Percentiles rank a stretch among this genome's conserved stretches.
phyloP scores from a whole-genome alignment of 35 echinoderm and acorn worm species.

The Ptychodera flava region DNA sequence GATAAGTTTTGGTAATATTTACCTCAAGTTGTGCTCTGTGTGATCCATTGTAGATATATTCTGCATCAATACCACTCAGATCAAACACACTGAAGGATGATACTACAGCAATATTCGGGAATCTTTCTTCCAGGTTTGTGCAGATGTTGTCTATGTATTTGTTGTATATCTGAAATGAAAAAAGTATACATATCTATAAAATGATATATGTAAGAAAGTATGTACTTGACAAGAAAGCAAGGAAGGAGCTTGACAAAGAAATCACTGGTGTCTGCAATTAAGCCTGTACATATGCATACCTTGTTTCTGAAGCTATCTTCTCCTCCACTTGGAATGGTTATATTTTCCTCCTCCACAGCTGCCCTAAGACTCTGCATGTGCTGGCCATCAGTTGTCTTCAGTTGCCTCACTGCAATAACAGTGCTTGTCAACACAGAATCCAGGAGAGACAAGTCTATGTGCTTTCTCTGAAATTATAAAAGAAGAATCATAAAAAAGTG shows the following conservation, averaged over 20 bases:
- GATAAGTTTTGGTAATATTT: background rate
- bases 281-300: background rate
- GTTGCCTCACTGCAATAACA: background rate
- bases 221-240: background rate
- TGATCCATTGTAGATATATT: background rate
- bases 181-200: background rate
- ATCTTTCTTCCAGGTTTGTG: background rate
- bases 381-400: background rate
- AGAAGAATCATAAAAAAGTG: no score
- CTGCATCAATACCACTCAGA: background rate
- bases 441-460: background rate
- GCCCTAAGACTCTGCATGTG: background rate
- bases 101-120: background rate
- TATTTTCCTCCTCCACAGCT: background rate
- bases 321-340: background rate
- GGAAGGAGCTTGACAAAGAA: background rate
- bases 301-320: background rate
- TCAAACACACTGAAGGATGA: background rate
- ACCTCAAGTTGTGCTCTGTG: background rate
- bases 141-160: slow-evolving; percentile 8
- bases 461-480: background rate
- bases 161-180: slow-evolving; percentile 1
- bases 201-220: background rate
- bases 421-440: background rate
- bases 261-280: background rate